Percentiles rank a stretch among this genome's conserved stretches.
phyloP scores from a whole-genome alignment of 2,888 invertebrate genomes.

The Cheilosia vulpina region DNA sequence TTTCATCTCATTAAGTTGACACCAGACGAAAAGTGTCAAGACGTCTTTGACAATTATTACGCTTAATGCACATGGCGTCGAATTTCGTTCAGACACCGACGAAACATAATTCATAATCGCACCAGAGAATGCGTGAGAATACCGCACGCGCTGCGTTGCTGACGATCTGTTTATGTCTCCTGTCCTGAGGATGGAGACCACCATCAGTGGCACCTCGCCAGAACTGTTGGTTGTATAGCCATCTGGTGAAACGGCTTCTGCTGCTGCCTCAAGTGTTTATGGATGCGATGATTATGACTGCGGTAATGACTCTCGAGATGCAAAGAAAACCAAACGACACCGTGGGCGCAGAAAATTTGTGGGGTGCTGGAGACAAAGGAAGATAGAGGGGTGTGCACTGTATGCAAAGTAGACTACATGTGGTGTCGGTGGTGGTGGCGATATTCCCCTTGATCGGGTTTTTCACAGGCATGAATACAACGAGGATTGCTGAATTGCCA shows the following conservation, averaged over 20 bases:
- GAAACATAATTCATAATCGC: slow-evolving; percentile 65
- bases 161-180: slow-evolving; percentile 34
- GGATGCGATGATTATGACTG: slow-evolving; percentile 72
- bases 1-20: slow-evolving; percentile 57
- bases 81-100: slow-evolving; percentile 56
- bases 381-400: not conserved
- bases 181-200: slow-evolving; percentile 58
- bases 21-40: slow-evolving; percentile 52
- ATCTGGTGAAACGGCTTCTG: slow-evolving; percentile 51
- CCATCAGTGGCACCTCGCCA: slow-evolving; percentile 41
- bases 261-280: slow-evolving; percentile 58
- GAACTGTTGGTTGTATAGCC: slow-evolving; percentile 10
- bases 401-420: slow-evolving; percentile 52
- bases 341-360: slow-evolving; percentile 12
- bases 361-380: not conserved
- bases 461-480: slow-evolving; percentile 27
- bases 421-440: slow-evolving; percentile 12
- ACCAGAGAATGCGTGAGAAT: slow-evolving; percentile 67
- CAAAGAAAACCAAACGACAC: slow-evolving; percentile 20
- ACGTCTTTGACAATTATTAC: slow-evolving; percentile 68
- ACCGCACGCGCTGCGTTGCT: slow-evolving; percentile 62
- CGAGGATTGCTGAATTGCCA: slow-evolving; percentile 44
- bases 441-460: slow-evolving; percentile 26
- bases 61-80: slow-evolving; percentile 56
- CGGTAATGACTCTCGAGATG: slow-evolving; percentile 61